Base-by-base conservation (phyloP, 2,888 invertebrate species). In the Steinernema hermaphroditum region DNA sequence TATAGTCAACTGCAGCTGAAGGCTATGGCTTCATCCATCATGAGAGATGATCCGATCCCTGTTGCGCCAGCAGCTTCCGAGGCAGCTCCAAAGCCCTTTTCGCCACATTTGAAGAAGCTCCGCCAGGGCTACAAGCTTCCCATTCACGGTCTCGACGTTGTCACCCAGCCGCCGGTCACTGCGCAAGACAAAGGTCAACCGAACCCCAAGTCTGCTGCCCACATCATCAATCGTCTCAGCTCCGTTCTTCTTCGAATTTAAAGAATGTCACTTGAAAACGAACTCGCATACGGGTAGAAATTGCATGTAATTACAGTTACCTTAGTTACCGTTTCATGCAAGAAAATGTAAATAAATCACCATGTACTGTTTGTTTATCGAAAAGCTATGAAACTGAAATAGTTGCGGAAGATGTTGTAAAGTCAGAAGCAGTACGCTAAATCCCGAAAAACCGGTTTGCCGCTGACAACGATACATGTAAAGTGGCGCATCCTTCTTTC, bases 101-200 rank as follows among this genome's bases (percentile, higher is more conserved):
- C 16, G 8, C 62, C 62, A 2, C 62, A 62, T 32, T 4, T 62
- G 16, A 62, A 62, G 62, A 62, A 62, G 8, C 62, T 62, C 32
- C 62, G 62, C 34, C 8, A 32, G 32, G 19, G 19, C 29, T 62
- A 62, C 62, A 62, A 62, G n/a, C 34, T 62, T 1, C 62, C 62
- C 62, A 62, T 62, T 19, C 62, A 62, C 32, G 62, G 62, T 14
- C 62, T 62, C 32, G 62, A 62, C 34, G 62, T 62, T 4, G 62
- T 62, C 16, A 62, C 62, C 2, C 1, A 29, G 16, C 62, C 62
- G 8, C 6, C 62, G 16, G 62, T 62, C 62, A 62, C 62, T 32
- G 32, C 12, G 12, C 32, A 62, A 27, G 29, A 62, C 62, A 32
- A 32, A 27, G 54, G 54, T 1, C 9, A 62, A 27, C 27, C 62